A percentile compares a stretch with the other conserved stretches of the same genome.
Conservation (phyloP, 2,888 invertebrate genomes). For the Trichopria drosophilae region DNA sequence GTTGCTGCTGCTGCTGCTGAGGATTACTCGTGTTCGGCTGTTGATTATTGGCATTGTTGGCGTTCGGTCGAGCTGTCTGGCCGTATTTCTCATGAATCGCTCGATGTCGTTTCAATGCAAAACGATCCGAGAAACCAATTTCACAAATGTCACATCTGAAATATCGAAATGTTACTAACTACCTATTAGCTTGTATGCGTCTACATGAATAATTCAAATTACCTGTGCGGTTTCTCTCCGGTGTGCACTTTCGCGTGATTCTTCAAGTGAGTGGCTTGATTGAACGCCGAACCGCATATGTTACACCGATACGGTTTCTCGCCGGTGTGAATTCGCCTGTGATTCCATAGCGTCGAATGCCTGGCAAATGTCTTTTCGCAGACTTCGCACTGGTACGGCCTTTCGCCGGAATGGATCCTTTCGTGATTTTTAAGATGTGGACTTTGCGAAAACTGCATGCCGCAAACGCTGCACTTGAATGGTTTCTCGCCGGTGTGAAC, state of each 20-base stretch:
- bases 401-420: conserved; percentile 83
- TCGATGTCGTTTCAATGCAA: conserved; percentile 82
- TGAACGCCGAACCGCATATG: conserved; percentile 75
- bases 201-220: conserved; percentile 43
- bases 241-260: conserved; percentile 76
- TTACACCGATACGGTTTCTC: conserved; percentile 74
- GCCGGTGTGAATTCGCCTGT: conserved; percentile 84
- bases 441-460: conserved; percentile 88
- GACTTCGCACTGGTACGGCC: conserved; percentile 86
- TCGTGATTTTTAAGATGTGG: conserved; percentile 88
- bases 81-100: conserved; percentile 89
- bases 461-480: conserved; percentile 79
- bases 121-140: conserved; percentile 84
- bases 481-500: conserved; percentile 77
- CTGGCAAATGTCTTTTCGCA: conserved; percentile 88
- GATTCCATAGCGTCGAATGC: conserved; percentile 87
- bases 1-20: conserved; percentile 57
- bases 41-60: conserved; percentile 60
- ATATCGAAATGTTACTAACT: neutral
- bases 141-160: conserved; percentile 81
- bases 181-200: neutral
- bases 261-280: conserved; percentile 85
- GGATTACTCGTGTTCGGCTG: conserved; percentile 59
- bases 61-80: conserved; percentile 61
- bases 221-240: conserved; percentile 70